A percentile compares a stretch with the other conserved stretches of the same genome.
These are phyloP conservation scores for Dasyprocta punctata DNA, from an alignment of 2,113 vertebrate species.

Conservation along the genomic window DNA sequence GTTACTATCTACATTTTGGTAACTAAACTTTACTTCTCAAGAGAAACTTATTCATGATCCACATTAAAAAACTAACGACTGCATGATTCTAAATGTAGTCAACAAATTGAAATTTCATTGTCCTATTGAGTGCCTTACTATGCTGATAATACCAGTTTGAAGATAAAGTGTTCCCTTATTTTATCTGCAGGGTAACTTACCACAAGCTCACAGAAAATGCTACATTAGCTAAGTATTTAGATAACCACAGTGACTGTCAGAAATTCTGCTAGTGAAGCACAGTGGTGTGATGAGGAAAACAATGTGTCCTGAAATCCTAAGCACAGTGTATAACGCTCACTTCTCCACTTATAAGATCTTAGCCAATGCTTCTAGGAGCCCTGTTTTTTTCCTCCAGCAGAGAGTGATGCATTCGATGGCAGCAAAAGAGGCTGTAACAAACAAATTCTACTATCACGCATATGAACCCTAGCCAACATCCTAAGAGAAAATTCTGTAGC, in stretches of 20 bases:
- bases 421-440: neutral
- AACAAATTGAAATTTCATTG: neutral
- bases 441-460: neutral
- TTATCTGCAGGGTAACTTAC: neutral
- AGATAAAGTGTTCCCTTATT: neutral
- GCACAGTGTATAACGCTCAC: neutral
- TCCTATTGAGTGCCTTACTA: neutral
- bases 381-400: neutral
- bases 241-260: neutral
- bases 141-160: neutral
- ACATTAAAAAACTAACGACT: neutral
- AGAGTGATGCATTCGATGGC: neutral
- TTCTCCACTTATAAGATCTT: neutral
- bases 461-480: neutral
- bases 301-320: neutral
- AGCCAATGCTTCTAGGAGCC: rapidly evolving
- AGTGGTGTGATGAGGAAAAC: neutral
- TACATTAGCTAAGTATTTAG: neutral
- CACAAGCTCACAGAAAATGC: neutral
- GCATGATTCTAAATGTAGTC: neutral
- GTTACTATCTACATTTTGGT: neutral
- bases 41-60: neutral
- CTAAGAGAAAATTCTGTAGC: neutral
- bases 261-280: neutral
- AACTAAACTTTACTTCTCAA: neutral